Evolutionary conservation across 2,888 invertebrate species (phyloP).

Genomic region (Alviniconcha strummeri): DNA sequence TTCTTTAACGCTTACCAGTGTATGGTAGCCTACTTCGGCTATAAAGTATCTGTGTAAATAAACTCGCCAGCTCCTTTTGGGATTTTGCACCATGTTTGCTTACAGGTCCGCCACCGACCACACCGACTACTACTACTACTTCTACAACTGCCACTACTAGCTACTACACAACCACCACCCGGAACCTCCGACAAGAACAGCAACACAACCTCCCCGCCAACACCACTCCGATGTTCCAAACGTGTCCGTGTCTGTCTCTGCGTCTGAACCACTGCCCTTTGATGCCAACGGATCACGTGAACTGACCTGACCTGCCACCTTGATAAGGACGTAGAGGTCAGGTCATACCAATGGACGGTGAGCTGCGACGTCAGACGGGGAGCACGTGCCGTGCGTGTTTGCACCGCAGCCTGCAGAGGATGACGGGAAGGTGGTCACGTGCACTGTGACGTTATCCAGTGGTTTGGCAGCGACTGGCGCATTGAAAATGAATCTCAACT

Average conservation of each 20-base stretch:
- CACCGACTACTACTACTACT: no score
- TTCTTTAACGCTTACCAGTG: no score
- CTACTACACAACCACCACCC: no score
- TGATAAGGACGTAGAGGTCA: not conserved
- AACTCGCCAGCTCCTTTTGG: no score
- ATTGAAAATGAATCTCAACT: not conserved
- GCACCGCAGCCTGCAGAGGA: not conserved
- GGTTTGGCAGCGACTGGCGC: not conserved
- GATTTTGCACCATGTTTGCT: no score
- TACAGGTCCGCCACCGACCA: no score
- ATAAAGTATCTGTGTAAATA: no score
- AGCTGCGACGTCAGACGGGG: not conserved
- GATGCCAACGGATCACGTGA: not conserved
- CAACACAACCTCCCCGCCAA: no score
- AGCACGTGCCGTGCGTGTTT: conserved; percentile 1
- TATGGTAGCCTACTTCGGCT: no score
- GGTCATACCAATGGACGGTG: not conserved
- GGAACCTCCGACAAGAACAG: no score
- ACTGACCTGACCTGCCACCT: not conserved
- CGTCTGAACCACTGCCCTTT: not conserved
- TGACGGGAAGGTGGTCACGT: conserved; percentile 3
- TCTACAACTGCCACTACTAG: no score
- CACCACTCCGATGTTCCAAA: no score
- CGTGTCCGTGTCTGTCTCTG: not conserved
- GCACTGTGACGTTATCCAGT: not conserved